Conservation (phyloP, 2,797 vertebrate species). For the Channa striata region DNA sequence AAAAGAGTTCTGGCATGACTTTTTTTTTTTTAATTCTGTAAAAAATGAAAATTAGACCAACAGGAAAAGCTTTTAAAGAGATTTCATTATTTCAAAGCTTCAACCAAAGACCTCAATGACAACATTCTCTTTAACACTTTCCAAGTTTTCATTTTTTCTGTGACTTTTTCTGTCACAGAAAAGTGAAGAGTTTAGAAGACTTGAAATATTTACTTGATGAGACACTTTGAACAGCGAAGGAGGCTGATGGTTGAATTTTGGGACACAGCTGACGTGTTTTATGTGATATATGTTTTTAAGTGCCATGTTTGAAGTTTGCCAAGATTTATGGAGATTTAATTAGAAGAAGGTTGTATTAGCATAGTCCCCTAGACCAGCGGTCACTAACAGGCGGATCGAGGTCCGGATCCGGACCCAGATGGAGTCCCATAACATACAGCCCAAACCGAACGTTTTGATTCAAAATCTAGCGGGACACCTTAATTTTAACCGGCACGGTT, state of each 20-base stretch:
- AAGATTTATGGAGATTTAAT: not conserved
- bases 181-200: conserved; percentile 14
- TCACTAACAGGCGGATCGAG: too few relatives aligned
- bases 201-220: not conserved
- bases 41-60: too few relatives aligned
- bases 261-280: not conserved
- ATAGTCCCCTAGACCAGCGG: too few relatives aligned
- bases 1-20: not conserved
- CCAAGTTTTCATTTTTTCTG: too few relatives aligned
- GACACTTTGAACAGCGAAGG: not conserved
- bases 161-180: too few relatives aligned
- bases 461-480: too few relatives aligned
- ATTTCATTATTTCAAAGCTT: too few relatives aligned
- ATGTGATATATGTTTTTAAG: not conserved
- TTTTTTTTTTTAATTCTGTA: not conserved
- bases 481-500: too few relatives aligned
- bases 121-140: not conserved
- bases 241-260: not conserved
- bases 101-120: not conserved
- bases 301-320: not conserved
- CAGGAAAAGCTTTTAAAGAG: not conserved
- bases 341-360: not conserved
- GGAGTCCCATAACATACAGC: too few relatives aligned
- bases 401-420: too few relatives aligned
- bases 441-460: too few relatives aligned